These are phyloP conservation scores for Notolepis coatsorum DNA, from an alignment of 2,797 vertebrate species.

Conservation along the genomic window DNA sequence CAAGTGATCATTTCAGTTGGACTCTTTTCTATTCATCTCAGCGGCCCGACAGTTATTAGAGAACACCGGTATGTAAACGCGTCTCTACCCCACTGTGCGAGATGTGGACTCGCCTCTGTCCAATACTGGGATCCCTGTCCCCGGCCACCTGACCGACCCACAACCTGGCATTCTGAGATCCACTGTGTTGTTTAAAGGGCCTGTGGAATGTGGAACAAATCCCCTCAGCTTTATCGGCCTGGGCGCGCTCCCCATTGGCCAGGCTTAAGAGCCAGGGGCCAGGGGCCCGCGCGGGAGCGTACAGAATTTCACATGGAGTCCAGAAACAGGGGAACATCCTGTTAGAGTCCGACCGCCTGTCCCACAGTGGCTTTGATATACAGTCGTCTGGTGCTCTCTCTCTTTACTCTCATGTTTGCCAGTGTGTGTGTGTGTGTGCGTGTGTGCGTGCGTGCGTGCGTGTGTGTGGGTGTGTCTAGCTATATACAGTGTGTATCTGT, in stretches of 20 bases:
- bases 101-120: slow-evolving; percentile 20
- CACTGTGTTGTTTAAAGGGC: slow-evolving; percentile 78
- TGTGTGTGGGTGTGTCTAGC: background rate
- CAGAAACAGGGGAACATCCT: slow-evolving; percentile 83
- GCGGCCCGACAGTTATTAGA: slow-evolving; percentile 22
- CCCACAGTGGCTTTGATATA: slow-evolving; percentile 72
- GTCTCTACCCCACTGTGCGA: background rate
- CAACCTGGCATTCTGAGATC: slow-evolving; percentile 67
- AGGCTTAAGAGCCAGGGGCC: slow-evolving; percentile 69
- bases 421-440: slow-evolving; percentile 13
- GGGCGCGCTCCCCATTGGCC: slow-evolving; percentile 69
- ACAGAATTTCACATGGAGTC: slow-evolving; percentile 81
- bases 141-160: slow-evolving; percentile 60
- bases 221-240: slow-evolving; percentile 79
- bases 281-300: slow-evolving; percentile 71
- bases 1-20: slow-evolving; percentile 27
- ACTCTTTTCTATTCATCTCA: slow-evolving; percentile 8
- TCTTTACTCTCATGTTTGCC: slow-evolving; percentile 31
- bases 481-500: too few relatives aligned
- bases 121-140: slow-evolving; percentile 41
- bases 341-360: slow-evolving; percentile 72
- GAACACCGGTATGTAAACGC: too few relatives aligned
- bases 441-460: background rate
- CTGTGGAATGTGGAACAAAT: slow-evolving; percentile 86
- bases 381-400: slow-evolving; percentile 44